These are phyloP conservation scores for Tetramorium alpestre DNA, from an alignment of 1,140 invertebrate species.

Conservation along the genomic window DNA sequence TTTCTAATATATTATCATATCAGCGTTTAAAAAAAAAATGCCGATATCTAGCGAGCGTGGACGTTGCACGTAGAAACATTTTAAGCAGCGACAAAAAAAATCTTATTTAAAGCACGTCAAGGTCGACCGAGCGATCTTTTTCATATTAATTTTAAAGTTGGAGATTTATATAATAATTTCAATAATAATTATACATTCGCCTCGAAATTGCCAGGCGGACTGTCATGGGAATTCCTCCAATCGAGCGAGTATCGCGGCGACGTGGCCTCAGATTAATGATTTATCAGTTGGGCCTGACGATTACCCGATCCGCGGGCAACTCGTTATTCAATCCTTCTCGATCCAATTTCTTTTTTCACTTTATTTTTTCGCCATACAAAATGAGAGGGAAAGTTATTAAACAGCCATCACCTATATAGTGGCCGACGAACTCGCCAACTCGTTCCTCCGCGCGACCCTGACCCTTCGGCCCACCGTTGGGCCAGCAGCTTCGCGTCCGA, in stretches of 20 bases:
- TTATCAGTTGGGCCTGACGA: conserved; percentile 5
- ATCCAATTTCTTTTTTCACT: background rate
- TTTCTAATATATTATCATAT: conserved; percentile 34
- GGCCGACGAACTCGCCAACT: conserved; percentile 50
- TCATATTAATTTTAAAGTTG: background rate
- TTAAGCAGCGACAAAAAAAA: background rate
- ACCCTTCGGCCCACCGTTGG: conserved; percentile 50
- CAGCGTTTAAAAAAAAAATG: background rate
- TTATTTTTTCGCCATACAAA: conserved; percentile 43
- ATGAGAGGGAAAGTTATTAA: conserved; percentile 72
- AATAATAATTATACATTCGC: background rate
- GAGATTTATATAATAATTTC: background rate
- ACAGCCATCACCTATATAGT: conserved; percentile 69
- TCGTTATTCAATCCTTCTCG: conserved; percentile 48
- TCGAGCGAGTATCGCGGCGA: background rate
- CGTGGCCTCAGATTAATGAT: conserved; percentile 31
- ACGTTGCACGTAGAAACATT: background rate
- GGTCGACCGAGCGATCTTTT: background rate
- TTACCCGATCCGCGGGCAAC: background rate
- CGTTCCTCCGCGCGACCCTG: conserved; percentile 62
- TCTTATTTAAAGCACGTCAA: background rate
- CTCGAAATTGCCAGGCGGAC: background rate
- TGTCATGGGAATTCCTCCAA: background rate
- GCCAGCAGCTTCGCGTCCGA: conserved; percentile 46
- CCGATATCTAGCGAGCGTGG: background rate